phyloP scores from a whole-genome alignment of 2,888 invertebrate genomes.

The Allacma fusca region DNA sequence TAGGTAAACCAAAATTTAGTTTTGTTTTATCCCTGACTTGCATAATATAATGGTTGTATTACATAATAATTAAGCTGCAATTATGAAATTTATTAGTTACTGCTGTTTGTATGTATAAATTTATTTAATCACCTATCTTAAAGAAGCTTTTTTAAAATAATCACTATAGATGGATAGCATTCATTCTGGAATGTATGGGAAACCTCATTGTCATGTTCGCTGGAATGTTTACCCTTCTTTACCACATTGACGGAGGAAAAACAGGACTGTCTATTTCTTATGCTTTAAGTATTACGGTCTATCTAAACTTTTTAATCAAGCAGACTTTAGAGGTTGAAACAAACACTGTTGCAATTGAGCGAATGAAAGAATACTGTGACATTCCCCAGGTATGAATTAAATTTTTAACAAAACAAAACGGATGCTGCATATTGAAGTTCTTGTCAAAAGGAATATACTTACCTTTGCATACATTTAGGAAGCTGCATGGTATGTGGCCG shows the following conservation, averaged over 20 bases:
- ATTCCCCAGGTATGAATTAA: neutral
- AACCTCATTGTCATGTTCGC: neutral
- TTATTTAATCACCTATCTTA: too few relatives aligned
- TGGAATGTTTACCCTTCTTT: neutral
- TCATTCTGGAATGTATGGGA: neutral
- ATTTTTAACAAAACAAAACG: neutral
- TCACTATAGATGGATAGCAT: neutral
- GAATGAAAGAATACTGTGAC: conserved; percentile 6
- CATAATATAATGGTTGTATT: too few relatives aligned
- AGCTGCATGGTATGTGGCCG: conserved; percentile 61
- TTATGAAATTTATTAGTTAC: too few relatives aligned
- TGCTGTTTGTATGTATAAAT: too few relatives aligned
- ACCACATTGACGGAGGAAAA: neutral
- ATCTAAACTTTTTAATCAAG: conserved; percentile 64
- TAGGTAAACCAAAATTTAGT: neutral
- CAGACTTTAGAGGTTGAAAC: conserved; percentile 50
- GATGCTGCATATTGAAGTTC: neutral
- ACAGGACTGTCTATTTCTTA: conserved; percentile 9
- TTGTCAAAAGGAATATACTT: neutral
- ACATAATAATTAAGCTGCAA: too few relatives aligned
- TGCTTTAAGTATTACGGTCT: neutral
- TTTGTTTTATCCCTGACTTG: too few relatives aligned
- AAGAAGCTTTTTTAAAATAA: too few relatives aligned
- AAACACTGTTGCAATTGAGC: neutral
- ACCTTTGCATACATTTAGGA: conserved; percentile 53